Conservation (phyloP, 2,888 invertebrate genomes). For the Odontocerum albicorne region DNA sequence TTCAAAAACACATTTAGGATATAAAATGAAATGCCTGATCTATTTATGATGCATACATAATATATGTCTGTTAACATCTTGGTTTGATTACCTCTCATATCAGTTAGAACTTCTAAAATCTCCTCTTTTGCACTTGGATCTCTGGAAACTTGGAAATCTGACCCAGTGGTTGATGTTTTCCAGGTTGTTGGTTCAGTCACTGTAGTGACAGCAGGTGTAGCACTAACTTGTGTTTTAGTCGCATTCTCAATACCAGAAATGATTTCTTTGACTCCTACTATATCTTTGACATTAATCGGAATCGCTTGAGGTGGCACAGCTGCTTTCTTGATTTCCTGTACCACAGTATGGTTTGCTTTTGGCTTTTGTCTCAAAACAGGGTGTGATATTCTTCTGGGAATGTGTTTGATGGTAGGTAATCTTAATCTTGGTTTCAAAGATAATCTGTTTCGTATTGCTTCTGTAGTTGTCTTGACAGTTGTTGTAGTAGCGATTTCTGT, state of each 20-base stretch:
- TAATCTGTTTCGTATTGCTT: conserved; percentile 25
- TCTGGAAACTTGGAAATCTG: conserved; percentile 24
- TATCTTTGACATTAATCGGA: conserved; percentile 42
- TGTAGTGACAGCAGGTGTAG: conserved; percentile 4
- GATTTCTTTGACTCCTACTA: conserved; percentile 47
- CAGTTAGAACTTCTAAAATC: conserved; percentile 67
- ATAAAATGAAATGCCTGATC: too few relatives aligned
- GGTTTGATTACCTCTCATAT: conserved; percentile 50
- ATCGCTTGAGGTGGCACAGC: conserved; percentile 27
- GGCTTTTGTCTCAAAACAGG: conserved; percentile 8
- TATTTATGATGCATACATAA: too few relatives aligned
- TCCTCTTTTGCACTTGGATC: conserved; percentile 59
- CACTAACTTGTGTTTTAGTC: background rate
- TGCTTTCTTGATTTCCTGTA: conserved; percentile 1
- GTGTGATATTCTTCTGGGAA: conserved; percentile 29
- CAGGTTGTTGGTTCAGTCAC: conserved; percentile 23
- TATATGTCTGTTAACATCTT: too few relatives aligned
- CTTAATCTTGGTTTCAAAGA: conserved; percentile 33
- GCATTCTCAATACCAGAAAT: conserved; percentile 43
- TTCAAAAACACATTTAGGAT: too few relatives aligned
- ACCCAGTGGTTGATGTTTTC: conserved; percentile 11
- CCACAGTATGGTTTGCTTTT: background rate
- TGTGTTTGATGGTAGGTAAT: conserved; percentile 30
- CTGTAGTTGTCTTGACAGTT: conserved; percentile 19
- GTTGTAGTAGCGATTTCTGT: conserved; percentile 36